Base-by-base conservation (phyloP, 2,113 vertebrate species). In the Melanerpes formicivorus region DNA sequence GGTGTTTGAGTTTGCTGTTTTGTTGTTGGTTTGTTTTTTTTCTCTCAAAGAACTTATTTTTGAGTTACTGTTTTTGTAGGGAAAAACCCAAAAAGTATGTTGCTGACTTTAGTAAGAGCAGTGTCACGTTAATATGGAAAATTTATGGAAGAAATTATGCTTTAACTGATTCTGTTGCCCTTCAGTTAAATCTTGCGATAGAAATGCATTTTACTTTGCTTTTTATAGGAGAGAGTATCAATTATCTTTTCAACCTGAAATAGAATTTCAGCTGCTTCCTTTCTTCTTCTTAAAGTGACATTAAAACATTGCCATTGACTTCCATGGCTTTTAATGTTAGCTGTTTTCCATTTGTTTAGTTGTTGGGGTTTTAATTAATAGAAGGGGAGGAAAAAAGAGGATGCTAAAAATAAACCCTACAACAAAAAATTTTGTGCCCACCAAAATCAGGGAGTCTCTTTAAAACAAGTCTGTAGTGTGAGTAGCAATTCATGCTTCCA, bases 351-450 rank as follows among this genome's bases (percentile, higher is more conserved):
- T 4, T 88, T 70, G 34, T 69, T 69, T 62, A 58, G 4, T 30
- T 64, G 23, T 40, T 40, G 40, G 40, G 40, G 42, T 58, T 72
- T 62, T 42, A 40, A 40, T 60, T 50, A 8, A 50, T 32, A 10
- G n/a, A n/a, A 44, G 8, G 1, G 1, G 18, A 2, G 5, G 5
- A 14, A 23, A 25, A 27, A n/a, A 48, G 52, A 55, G 4, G 4
- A 30, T 37, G 11, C 16, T 70, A 22, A 50, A 92, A 74, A 4
- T 58, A 60, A 52, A 56, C 22, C 16, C 83, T 75, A 22, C 6
- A 65, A 54, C n/a, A 11, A 37, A 86, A 44, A 65, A 27, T 90
- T 76, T 88, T 70, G 23, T 42, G 21, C 52, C 63, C 9, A 29
- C 8, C 11, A 58, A 67, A 26, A 27, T 62, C 19, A 55, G 30